Conservation (phyloP, 1,140 invertebrate species). For the Oryzaephilus surinamensis region DNA sequence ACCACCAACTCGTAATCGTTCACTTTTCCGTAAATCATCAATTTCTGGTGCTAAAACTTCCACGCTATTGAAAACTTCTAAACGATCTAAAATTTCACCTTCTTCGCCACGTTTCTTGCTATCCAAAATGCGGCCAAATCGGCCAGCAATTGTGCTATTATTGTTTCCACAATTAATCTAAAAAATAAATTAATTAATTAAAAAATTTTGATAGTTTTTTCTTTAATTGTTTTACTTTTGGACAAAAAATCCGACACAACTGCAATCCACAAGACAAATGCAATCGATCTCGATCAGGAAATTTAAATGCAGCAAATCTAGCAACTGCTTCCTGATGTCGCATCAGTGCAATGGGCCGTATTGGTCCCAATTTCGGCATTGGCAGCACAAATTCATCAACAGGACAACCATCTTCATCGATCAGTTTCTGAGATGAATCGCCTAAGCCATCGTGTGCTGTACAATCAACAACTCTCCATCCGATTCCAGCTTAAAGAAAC, state of each 20-base stretch:
- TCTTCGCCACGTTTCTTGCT: no score
- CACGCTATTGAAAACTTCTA: conserved; percentile 67
- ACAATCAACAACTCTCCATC: conserved; percentile 60
- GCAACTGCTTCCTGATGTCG: conserved; percentile 47
- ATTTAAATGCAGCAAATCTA: conserved; percentile 67
- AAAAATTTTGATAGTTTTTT: not conserved
- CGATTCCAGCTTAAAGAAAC: conserved; percentile 47
- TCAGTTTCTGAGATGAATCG: conserved; percentile 54
- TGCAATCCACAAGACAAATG: conserved; percentile 57
- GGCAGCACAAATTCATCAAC: conserved; percentile 55
- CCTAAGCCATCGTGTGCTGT: conserved; percentile 61
- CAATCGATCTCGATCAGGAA: conserved; percentile 61
- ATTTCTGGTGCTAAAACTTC: conserved; percentile 66
- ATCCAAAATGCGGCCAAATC: conserved; percentile 34
- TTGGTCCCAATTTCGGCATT: conserved; percentile 29
- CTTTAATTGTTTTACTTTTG: conserved; percentile 40
- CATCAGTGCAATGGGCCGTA: conserved; percentile 37
- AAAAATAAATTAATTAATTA: conserved; percentile 14
- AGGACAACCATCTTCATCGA: conserved; percentile 60
- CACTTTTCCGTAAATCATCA: conserved; percentile 34
- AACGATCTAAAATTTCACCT: conserved; percentile 50
- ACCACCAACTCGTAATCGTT: conserved; percentile 13
- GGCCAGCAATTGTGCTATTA: conserved; percentile 12
- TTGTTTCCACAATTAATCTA: conserved; percentile 34
- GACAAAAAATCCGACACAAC: conserved; percentile 55